Percentiles rank a stretch among this genome's conserved stretches.
Evolutionary conservation across 2,888 invertebrate species (phyloP).

Genomic region (Amblyjoppa proteus): DNA sequence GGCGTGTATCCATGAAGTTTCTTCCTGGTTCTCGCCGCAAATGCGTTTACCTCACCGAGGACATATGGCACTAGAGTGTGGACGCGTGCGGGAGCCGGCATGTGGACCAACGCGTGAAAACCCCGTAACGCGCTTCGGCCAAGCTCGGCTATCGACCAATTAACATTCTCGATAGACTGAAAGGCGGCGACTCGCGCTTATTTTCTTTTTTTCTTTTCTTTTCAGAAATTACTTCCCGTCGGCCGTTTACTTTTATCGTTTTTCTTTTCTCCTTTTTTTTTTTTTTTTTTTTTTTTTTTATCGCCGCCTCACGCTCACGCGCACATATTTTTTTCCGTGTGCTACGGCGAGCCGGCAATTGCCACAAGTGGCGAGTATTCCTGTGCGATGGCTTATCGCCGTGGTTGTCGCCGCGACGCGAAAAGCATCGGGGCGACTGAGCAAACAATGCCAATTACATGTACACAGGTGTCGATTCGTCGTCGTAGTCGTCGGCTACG

Average conservation of each 20-base stretch:
- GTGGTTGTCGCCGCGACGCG: constrained; percentile 65
- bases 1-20: constrained; percentile 56
- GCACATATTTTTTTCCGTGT: constrained; percentile 20
- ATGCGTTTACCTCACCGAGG: constrained; percentile 31
- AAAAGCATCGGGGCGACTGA: constrained; percentile 75
- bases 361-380: constrained; percentile 53
- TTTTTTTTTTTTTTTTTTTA: not conserved
- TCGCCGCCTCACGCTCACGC: not conserved
- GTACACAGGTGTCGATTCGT: constrained; percentile 81
- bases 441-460: constrained; percentile 83
- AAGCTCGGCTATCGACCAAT: constrained; percentile 74
- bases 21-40: constrained; percentile 37
- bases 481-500: constrained; percentile 62
- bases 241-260: not conserved
- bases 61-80: constrained; percentile 54
- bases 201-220: constrained; percentile 29
- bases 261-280: constrained; percentile 6
- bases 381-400: constrained; percentile 52
- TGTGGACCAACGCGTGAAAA: constrained; percentile 51
- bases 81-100: constrained; percentile 54
- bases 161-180: constrained; percentile 75
- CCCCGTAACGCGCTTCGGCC: constrained; percentile 25
- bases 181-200: constrained; percentile 34
- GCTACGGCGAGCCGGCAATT: constrained; percentile 53
- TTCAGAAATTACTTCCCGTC: constrained; percentile 2